Percentiles rank a stretch among this genome's conserved stretches.
phyloP scores from a whole-genome alignment of 2,797 vertebrate genomes.

The Paguma larvata region DNA sequence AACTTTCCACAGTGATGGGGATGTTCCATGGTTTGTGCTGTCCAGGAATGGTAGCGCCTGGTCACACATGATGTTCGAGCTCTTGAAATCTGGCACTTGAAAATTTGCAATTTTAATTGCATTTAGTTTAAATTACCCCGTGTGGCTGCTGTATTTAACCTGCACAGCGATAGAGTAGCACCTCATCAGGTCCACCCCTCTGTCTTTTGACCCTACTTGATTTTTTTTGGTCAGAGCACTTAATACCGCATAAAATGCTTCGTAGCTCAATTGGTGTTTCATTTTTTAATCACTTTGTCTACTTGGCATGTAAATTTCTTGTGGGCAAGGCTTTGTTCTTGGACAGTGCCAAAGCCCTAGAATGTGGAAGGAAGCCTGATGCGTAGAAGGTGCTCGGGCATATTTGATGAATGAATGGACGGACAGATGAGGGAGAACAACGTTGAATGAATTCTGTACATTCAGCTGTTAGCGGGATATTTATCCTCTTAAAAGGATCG shows the following conservation, averaged over 20 bases:
- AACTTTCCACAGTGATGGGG: neutral
- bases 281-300: neutral
- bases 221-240: neutral
- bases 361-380: neutral
- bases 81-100: neutral
- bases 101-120: neutral
- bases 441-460: neutral
- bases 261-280: neutral
- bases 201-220: neutral
- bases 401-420: no score
- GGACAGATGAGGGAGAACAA: neutral
- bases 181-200: accelerated
- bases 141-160: neutral
- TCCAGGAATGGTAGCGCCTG: neutral
- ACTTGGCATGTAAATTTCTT: neutral
- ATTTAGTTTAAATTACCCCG: neutral
- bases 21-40: neutral
- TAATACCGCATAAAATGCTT: neutral
- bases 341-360: neutral
- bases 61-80: neutral
- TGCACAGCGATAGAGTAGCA: neutral
- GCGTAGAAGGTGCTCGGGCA: neutral
- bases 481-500: neutral
- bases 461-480: neutral
- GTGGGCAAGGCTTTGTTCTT: neutral